Evolutionary conservation across 2,888 invertebrate genomes (phyloP), one percentile per base, ranked within the genome.

Genomic region (Lamellibrachia satsuma): DNA sequence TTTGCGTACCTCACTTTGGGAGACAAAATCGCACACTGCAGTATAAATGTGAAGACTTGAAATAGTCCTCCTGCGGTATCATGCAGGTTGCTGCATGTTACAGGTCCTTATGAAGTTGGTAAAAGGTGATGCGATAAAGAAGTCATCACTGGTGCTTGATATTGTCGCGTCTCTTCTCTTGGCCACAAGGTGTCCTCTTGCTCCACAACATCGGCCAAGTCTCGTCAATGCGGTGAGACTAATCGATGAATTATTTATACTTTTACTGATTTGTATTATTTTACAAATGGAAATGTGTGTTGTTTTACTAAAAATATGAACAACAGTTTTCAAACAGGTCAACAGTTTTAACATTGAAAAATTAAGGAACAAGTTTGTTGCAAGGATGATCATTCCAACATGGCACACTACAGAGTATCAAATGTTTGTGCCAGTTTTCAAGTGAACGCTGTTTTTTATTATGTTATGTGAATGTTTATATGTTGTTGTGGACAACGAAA

Each of bases 171-270:
- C 39, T 52, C 52, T 92, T 39, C 52, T 92, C n/a, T 55, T 92
- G n/a, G 52, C 55, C 55, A n/a, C 91, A 9, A 52, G 52, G 51
- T 90, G 52, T 52, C 27, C 52, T 22, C 52, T 92, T 51, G 90
- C 90, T 11, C 90, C 92, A 92, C 90, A 92, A 92, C 92, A 92
- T 90, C n/a, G 52, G 90, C n/a, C n/a, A 52, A n/a, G 75, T 6
- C 75, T 75, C 75, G n/a, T 75, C 15, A 75, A 11, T 75, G 75
- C 75, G 75, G 75, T 75, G n/a, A 75, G 75, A 75, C 55, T 9
- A 55, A 75, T 0, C 0, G 4, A 22, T 22, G 15, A 4, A 22
- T 60, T 60, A 75, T 75, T 15, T 75, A 55, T 55, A 15, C 22
- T 75, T 75, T 75, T 60, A 11, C 4, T 9, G 11, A 60, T 60